phyloP scores from a whole-genome alignment of 2,113 vertebrate genomes.

The Prunella himalayana region DNA sequence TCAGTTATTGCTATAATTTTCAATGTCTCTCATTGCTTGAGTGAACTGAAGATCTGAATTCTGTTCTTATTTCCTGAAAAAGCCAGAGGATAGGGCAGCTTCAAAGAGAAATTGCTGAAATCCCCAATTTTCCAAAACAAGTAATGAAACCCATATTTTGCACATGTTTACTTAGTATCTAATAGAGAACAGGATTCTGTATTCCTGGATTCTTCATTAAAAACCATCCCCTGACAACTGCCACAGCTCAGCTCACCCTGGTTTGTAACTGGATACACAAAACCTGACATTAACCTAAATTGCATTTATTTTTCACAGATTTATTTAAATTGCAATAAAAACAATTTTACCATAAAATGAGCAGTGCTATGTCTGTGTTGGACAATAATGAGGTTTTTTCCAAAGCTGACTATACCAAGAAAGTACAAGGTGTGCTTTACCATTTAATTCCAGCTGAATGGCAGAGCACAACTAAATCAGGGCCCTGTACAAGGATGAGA shows the following conservation, averaged over 20 bases:
- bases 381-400: background rate
- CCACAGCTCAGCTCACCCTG: background rate
- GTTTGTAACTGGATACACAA: background rate
- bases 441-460: background rate
- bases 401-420: background rate
- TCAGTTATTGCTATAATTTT: background rate
- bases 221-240: background rate
- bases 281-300: background rate
- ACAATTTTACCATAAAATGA: background rate
- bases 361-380: background rate
- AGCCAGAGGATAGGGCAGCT: background rate
- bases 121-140: background rate
- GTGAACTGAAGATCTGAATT: background rate
- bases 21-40: background rate
- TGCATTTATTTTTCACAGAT: background rate
- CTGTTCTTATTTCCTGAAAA: background rate
- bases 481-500: background rate
- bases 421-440: background rate
- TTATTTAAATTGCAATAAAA: background rate
- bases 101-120: background rate
- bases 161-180: background rate
- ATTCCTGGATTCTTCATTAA: background rate
- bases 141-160: background rate
- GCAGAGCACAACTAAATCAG: background rate
- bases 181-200: background rate